phyloP scores from a whole-genome alignment of 37 sponge, comb jelly and placozoan genomes.

The Lycopodina hypogea region DNA sequence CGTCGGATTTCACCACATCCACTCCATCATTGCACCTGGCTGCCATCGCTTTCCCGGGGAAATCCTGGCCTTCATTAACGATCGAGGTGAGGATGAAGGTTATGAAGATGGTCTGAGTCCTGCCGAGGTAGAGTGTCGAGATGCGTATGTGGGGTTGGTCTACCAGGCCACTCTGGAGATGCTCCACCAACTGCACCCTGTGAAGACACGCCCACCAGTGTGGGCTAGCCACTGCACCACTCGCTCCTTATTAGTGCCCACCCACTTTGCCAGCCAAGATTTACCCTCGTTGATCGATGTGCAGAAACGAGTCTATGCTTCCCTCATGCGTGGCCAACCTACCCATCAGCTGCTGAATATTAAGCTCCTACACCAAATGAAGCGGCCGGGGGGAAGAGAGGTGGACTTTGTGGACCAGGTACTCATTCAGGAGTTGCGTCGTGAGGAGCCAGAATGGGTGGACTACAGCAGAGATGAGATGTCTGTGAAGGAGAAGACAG shows the following conservation, averaged over 20 bases:
- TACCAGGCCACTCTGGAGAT: conserved; percentile 41
- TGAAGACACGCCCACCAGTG: conserved; percentile 7
- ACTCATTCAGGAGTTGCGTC: conserved; percentile 70
- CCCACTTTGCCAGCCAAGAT: background rate
- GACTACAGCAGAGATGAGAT: conserved; percentile 81
- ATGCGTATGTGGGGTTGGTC: conserved; percentile 51
- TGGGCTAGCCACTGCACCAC: conserved; percentile 21
- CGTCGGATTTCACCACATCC: background rate
- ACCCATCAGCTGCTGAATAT: conserved; percentile 37
- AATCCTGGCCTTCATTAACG: conserved; percentile 1
- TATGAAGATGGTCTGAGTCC: background rate
- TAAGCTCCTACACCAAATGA: conserved; percentile 45
- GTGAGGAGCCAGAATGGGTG: conserved; percentile 82
- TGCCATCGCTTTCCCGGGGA: conserved; percentile 1
- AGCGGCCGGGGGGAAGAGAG: conserved; percentile 65
- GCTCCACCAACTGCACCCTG: conserved; percentile 22
- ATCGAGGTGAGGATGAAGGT: background rate
- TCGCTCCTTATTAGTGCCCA: background rate
- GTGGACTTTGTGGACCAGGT: conserved; percentile 78
- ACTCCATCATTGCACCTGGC: background rate
- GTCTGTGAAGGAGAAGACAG: conserved; percentile 57
- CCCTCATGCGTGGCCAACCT: conserved; percentile 44
- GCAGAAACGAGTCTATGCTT: conserved; percentile 43
- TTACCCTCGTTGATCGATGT: conserved; percentile 25
- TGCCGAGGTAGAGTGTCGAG: conserved; percentile 37